These are phyloP conservation scores for Apus apus DNA, from an alignment of 2,113 vertebrate species.

Conservation along the genomic window DNA sequence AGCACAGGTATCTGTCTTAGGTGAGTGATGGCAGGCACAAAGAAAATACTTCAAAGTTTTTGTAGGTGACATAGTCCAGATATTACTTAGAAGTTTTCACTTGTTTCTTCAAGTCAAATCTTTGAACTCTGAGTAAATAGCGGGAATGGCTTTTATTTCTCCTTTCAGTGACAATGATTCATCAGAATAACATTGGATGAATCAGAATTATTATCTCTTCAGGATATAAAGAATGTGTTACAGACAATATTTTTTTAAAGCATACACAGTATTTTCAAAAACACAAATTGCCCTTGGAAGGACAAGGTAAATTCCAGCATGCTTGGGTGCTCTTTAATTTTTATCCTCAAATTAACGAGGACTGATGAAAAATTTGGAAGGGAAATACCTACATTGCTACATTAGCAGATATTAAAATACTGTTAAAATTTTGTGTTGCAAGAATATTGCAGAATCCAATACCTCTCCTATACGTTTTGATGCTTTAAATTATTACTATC, in stretches of 20 bases:
- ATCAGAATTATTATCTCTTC: background rate
- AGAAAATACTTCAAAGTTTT: background rate
- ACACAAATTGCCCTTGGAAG: background rate
- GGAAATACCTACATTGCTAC: background rate
- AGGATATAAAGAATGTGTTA: background rate
- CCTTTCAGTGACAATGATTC: background rate
- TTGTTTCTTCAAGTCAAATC: background rate
- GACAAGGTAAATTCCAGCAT: background rate
- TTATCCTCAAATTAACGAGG: background rate
- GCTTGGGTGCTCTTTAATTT: background rate
- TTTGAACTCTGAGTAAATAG: background rate
- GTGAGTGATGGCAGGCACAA: background rate
- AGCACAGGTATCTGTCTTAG: background rate
- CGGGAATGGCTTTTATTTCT: background rate
- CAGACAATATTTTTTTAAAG: background rate
- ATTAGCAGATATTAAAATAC: background rate
- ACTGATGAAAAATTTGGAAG: background rate
- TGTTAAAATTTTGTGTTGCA: background rate
- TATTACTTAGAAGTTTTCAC: background rate
- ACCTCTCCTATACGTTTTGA: background rate
- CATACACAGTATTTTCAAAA: background rate
- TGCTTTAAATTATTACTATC: background rate
- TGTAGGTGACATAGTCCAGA: background rate
- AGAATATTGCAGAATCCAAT: background rate
- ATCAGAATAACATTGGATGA: background rate